Evolutionary conservation across 2,888 invertebrate genomes (phyloP).

Genomic region (Urechis unicinctus): DNA sequence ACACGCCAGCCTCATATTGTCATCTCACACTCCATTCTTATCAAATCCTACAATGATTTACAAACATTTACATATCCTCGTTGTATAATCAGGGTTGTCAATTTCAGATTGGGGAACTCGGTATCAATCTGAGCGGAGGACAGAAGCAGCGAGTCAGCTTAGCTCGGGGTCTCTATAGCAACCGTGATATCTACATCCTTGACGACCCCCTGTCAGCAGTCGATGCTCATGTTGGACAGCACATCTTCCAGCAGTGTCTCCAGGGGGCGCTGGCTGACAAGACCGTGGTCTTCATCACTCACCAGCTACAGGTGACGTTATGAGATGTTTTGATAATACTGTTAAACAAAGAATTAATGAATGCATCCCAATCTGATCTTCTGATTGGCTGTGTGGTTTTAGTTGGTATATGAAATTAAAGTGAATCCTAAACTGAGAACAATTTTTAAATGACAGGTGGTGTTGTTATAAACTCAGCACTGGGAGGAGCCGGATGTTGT

Average conservation of each 20-base stretch:
- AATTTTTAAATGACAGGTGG: too few relatives aligned
- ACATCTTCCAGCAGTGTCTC: slow-evolving; percentile 11
- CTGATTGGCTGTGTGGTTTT: too few relatives aligned
- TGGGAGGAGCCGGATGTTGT: too few relatives aligned
- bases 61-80: background rate
- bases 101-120: slow-evolving; percentile 12
- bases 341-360: too few relatives aligned
- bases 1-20: background rate
- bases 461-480: too few relatives aligned
- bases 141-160: too few relatives aligned
- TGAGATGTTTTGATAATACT: background rate
- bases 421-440: too few relatives aligned
- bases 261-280: slow-evolving; percentile 10
- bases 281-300: slow-evolving; percentile 18
- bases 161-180: slow-evolving; percentile 10
- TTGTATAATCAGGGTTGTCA: background rate
- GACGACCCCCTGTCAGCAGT: slow-evolving; percentile 20
- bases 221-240: slow-evolving; percentile 11
- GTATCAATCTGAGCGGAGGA: too few relatives aligned
- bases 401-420: too few relatives aligned
- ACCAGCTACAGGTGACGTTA: slow-evolving; percentile 17
- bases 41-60: background rate
- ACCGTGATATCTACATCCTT: slow-evolving; percentile 13
- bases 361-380: too few relatives aligned
- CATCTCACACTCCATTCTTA: background rate